These are phyloP conservation scores for Rhea pennata DNA, from an alignment of 2,113 vertebrate species.

Conservation along the genomic window DNA sequence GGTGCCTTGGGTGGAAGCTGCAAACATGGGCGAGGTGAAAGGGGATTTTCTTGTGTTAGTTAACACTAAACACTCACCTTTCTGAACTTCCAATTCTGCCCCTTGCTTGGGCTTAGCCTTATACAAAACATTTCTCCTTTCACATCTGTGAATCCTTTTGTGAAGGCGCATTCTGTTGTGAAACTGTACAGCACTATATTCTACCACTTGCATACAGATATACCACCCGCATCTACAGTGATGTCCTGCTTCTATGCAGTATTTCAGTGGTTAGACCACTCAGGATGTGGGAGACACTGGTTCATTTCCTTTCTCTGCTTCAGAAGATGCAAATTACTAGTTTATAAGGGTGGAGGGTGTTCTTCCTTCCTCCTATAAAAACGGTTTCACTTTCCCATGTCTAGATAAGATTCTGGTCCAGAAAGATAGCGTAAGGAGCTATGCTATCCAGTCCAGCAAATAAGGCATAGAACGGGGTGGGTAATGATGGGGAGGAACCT, in stretches of 20 bases:
- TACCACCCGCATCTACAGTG: neutral
- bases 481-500: neutral
- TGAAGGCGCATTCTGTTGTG: neutral
- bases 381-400: neutral
- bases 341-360: neutral
- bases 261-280: conserved; percentile 17
- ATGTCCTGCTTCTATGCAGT: neutral
- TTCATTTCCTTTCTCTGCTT: conserved; percentile 46
- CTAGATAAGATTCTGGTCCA: neutral
- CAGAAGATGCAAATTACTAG: conserved; percentile 12
- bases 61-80: neutral
- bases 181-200: neutral
- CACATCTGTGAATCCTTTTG: neutral
- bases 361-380: conserved; percentile 11
- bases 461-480: rapidly evolving
- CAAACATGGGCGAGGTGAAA: neutral
- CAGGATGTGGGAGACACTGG: conserved; percentile 43
- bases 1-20: neutral
- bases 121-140: neutral
- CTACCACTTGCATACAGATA: rapidly evolving
- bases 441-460: neutral
- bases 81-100: neutral
- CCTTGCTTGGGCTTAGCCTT: neutral
- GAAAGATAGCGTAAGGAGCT: neutral
- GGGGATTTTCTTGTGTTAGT: neutral